Evolutionary conservation across 2,113 vertebrate genomes (phyloP).

Genomic region (Pao palembangensis): DNA sequence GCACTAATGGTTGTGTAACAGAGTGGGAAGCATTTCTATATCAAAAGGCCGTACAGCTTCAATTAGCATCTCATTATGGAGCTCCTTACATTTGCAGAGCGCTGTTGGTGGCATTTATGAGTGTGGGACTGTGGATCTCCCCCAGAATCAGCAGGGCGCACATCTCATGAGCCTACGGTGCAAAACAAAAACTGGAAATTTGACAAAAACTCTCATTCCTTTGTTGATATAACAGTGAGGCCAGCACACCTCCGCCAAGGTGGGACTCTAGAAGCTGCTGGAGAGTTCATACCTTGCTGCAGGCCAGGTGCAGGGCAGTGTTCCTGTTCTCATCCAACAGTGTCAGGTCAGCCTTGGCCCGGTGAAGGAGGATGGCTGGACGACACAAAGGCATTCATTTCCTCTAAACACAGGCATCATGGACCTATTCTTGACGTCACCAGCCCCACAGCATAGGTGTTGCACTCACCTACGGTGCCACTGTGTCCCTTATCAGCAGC

Average conservation of each 20-base stretch:
- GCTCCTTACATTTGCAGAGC: slow-evolving; percentile 93
- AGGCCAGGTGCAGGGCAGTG: slow-evolving; percentile 98
- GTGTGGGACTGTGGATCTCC: slow-evolving; percentile 92
- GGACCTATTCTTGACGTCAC: no score
- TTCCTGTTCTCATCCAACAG: slow-evolving; percentile 95
- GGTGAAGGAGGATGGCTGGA: slow-evolving; percentile 89
- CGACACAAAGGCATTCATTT: slow-evolving; percentile 17
- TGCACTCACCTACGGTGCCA: slow-evolving; percentile 82
- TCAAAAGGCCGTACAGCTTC: no score
- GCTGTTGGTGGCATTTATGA: slow-evolving; percentile 95
- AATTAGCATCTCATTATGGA: background rate
- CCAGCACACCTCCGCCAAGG: no score
- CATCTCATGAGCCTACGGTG: slow-evolving; percentile 91
- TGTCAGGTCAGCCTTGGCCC: slow-evolving; percentile 89
- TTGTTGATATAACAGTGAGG: no score
- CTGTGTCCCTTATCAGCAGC: slow-evolving; percentile 92
- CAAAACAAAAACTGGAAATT: slow-evolving; percentile 12
- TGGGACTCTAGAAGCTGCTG: no score
- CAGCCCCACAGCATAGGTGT: no score
- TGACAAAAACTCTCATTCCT: background rate
- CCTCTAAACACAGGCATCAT: background rate
- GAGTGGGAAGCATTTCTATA: no score
- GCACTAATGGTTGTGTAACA: no score
- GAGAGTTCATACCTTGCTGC: slow-evolving; percentile 83
- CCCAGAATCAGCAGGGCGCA: slow-evolving; percentile 98